A percentile compares a stretch with the other conserved stretches of the same genome.
Evolutionary conservation across 2,113 vertebrate genomes (phyloP).

Genomic region (Meriones unguiculatus): DNA sequence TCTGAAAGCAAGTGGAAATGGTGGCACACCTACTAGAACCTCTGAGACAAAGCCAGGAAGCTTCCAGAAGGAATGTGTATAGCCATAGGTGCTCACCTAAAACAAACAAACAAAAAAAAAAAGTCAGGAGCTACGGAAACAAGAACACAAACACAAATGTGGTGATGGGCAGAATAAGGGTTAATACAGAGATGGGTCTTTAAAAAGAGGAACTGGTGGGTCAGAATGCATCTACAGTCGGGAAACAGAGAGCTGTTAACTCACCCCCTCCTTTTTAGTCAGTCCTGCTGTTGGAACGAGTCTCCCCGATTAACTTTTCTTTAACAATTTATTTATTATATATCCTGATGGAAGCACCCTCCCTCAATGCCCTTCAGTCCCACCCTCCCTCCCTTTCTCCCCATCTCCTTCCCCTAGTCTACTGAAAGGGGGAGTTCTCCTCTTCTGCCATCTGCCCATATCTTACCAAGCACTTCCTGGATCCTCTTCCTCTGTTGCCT

Average conservation of each 20-base stretch:
- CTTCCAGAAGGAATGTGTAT: neutral
- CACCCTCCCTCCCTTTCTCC: too few relatives aligned
- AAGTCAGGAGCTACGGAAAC: neutral
- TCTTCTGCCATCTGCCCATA: too few relatives aligned
- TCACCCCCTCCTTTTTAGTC: neutral
- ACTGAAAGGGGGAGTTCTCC: too few relatives aligned
- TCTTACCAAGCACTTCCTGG: too few relatives aligned
- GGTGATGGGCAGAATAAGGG: neutral
- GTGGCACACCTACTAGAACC: neutral
- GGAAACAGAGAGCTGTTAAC: neutral
- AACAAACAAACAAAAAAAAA: fast-evolving
- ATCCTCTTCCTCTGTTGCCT: too few relatives aligned
- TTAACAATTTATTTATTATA: neutral
- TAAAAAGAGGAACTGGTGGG: neutral
- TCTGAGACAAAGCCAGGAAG: neutral
- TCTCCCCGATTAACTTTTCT: neutral
- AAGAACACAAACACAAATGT: neutral
- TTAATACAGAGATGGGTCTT: too few relatives aligned
- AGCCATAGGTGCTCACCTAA: neutral
- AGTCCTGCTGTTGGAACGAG: neutral
- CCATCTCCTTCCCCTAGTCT: too few relatives aligned
- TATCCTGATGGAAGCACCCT: too few relatives aligned
- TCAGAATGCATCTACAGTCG: neutral
- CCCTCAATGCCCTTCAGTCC: too few relatives aligned
- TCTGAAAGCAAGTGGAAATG: neutral